Percentiles rank a stretch among this genome's conserved stretches.
These are phyloP conservation scores for Delichon dasypus DNA, from an alignment of 2,797 vertebrate genomes.

Conservation along the genomic window DNA sequence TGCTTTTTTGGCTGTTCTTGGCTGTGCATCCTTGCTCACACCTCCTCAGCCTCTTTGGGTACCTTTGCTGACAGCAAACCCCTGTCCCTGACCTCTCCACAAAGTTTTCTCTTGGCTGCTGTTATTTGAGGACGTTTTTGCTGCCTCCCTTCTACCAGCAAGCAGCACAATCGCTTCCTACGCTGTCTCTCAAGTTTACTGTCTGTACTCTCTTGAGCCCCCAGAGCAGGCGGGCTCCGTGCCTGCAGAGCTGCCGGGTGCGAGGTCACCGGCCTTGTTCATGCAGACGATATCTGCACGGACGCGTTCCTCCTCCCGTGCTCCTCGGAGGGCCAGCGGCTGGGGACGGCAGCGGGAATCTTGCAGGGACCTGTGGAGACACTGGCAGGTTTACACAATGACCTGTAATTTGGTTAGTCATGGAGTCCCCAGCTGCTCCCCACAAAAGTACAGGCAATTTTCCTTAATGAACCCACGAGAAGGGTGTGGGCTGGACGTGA, in stretches of 20 bases:
- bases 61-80: neutral
- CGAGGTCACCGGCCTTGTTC: neutral
- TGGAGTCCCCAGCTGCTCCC: neutral
- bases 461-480: neutral
- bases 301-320: neutral
- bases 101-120: neutral
- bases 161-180: neutral
- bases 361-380: neutral
- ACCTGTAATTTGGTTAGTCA: accelerated
- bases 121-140: neutral
- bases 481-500: neutral
- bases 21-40: neutral
- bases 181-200: neutral
- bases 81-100: neutral
- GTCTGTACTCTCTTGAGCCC: neutral
- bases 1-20: neutral
- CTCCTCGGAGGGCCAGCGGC: neutral
- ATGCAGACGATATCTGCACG: neutral
- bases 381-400: neutral
- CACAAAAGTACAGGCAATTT: neutral
- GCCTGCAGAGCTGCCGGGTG: neutral
- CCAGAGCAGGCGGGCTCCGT: accelerated
- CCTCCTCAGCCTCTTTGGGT: neutral
- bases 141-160: neutral
- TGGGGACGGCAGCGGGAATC: neutral